These are phyloP conservation scores for Chaunax sp. DNA, from an alignment of 2,797 vertebrate species.

Conservation along the genomic window DNA sequence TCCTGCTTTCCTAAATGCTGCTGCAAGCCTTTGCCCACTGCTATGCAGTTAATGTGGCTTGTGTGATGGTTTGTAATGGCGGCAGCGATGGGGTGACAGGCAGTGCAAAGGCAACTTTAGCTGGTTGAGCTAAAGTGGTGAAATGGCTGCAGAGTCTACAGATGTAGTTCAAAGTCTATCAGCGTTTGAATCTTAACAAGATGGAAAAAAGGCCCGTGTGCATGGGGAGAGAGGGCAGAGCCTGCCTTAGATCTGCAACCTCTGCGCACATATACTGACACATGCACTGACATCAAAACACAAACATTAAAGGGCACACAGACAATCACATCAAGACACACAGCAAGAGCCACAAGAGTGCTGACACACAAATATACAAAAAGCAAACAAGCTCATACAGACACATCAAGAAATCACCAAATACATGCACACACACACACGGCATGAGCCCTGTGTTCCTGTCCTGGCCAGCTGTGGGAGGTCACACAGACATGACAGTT, in stretches of 20 bases:
- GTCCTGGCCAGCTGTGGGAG: slow-evolving; percentile 82
- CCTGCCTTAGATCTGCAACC: slow-evolving; percentile 77
- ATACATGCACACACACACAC: slow-evolving; percentile 41
- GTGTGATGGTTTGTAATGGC: slow-evolving; percentile 50
- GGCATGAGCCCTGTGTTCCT: slow-evolving; percentile 70
- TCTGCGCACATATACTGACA: slow-evolving; percentile 61
- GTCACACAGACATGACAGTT: slow-evolving; percentile 81
- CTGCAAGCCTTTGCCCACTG: slow-evolving; percentile 29
- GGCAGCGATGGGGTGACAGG: slow-evolving; percentile 32
- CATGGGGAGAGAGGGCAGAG: slow-evolving; percentile 77
- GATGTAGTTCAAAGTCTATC: slow-evolving; percentile 80
- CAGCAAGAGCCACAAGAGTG: slow-evolving; percentile 75
- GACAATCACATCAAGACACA: slow-evolving; percentile 81
- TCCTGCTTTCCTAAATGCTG: slow-evolving; percentile 42
- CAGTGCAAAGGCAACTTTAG: slow-evolving; percentile 50
- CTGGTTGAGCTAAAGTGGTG: slow-evolving; percentile 67
- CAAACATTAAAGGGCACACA: slow-evolving; percentile 78
- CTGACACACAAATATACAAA: slow-evolving; percentile 74
- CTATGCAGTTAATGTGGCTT: slow-evolving; percentile 47
- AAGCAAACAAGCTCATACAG: slow-evolving; percentile 66
- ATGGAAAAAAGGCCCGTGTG: slow-evolving; percentile 71
- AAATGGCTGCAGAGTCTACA: slow-evolving; percentile 73
- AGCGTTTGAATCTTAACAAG: slow-evolving; percentile 82
- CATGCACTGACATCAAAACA: slow-evolving; percentile 76
- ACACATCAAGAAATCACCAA: slow-evolving; percentile 59